phyloP scores from a whole-genome alignment of 2,113 vertebrate genomes.

The Lycocorax pyrrhopterus region DNA sequence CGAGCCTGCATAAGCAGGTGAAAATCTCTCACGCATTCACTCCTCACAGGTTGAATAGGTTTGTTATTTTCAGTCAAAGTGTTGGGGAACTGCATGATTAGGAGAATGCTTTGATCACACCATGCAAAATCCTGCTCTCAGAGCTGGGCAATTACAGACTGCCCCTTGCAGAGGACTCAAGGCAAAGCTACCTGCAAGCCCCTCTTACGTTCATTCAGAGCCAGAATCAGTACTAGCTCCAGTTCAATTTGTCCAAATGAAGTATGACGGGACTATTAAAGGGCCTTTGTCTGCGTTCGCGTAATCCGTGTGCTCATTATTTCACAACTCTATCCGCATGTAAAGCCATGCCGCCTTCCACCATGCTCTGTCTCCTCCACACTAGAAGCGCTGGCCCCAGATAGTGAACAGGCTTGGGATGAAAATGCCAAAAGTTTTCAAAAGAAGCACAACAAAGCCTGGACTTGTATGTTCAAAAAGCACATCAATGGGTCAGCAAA shows the following conservation, averaged over 20 bases:
- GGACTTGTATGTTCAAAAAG: background rate
- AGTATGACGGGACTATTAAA: background rate
- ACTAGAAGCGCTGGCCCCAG: background rate
- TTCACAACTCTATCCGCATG: background rate
- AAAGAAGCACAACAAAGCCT: background rate
- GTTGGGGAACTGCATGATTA: background rate
- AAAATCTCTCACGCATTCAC: constrained; percentile 32
- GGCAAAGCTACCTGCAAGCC: constrained; percentile 14
- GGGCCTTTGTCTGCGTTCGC: background rate
- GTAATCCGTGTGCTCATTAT: background rate
- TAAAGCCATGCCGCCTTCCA: background rate
- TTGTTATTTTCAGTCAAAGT: constrained; percentile 33
- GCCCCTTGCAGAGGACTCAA: background rate
- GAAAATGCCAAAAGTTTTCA: background rate
- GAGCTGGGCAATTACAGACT: background rate
- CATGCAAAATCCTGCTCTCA: constrained; percentile 16
- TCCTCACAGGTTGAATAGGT: constrained; percentile 23
- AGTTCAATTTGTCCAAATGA: background rate
- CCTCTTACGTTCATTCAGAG: background rate
- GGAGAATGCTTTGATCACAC: constrained; percentile 25
- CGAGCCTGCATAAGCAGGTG: constrained; percentile 40
- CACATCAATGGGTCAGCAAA: background rate
- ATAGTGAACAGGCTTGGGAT: background rate
- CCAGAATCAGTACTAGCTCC: background rate
- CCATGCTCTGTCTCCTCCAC: background rate